Base-by-base conservation (phyloP, 2,113 vertebrate species). In the Collichthys lucidus region DNA sequence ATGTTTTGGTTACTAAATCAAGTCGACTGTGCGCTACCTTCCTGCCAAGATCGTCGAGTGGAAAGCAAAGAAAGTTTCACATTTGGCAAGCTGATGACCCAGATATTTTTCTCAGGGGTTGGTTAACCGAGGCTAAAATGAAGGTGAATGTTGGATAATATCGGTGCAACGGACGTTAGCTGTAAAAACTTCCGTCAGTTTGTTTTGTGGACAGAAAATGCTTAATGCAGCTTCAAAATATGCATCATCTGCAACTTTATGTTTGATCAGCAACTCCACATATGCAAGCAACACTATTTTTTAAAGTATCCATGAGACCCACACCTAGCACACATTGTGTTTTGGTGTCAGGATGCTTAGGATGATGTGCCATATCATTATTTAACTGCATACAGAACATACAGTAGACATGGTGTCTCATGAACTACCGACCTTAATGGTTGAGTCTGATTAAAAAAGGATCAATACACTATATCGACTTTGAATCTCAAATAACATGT, bases 171-270 rank as follows among this genome's bases (percentile, higher is more conserved):
- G 44, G 8, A 20, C 3, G 0, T 62, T 29, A 15, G 46, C 35
- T 20, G 2, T 31, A 35, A n/a, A 3, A 44, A 10, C 42, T n/a
- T 50, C 0, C 12, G 5, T 42, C 11, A 11, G 31, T 46, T 47
- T 50, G 29, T 73, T 62, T 78, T 73, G 35, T 84, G 35, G 16
- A 77, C 5, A 55, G 11, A 66, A 74, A 50, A 19, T 0, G 4
- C 44, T 29, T 65, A 29, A 74, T 47, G 14, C 53, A 52, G 55
- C 64, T 78, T 80, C 64, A 69, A 59, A 80, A 57, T 24, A 55
- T 1, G 2, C 66, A 26, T 3, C 47, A 59, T 49, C 44, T n/a
- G n/a, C 15, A 50, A 69, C 11, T 29, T 31, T 4, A 44, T 56
- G 14, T 59, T 52, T 80, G 9, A 26, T 31, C 22, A 52, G 19